These are phyloP conservation scores for Drosophila percnosoma DNA, from an alignment of 2,888 invertebrate genomes.

Conservation along the genomic window DNA sequence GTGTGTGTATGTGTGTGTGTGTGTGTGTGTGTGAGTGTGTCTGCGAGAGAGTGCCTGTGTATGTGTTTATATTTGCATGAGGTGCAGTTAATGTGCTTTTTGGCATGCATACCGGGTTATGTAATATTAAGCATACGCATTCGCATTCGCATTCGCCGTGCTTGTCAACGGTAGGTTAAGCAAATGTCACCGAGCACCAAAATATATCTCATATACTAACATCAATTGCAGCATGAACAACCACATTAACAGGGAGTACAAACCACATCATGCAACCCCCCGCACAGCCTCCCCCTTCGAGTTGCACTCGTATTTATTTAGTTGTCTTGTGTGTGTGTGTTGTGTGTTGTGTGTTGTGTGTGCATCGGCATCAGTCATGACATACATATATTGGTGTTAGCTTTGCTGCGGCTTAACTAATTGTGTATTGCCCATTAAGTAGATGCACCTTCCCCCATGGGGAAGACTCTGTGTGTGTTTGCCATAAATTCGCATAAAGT, in stretches of 20 bases:
- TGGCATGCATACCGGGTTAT: conserved; percentile 74
- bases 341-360: conserved; percentile 23
- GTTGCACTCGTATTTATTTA: conserved; percentile 41
- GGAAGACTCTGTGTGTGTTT: conserved; percentile 15
- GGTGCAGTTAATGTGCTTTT: conserved; percentile 70
- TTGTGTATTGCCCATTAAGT: conserved; percentile 55
- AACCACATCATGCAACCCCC: neutral
- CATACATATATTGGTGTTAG: conserved; percentile 67
- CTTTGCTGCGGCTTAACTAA: conserved; percentile 72
- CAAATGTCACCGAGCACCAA: conserved; percentile 64
- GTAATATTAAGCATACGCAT: conserved; percentile 75
- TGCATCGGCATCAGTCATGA: conserved; percentile 56
- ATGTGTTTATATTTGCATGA: conserved; percentile 25
- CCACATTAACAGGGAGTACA: conserved; percentile 43
- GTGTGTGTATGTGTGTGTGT: conserved; percentile 4
- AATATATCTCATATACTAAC: conserved; percentile 50
- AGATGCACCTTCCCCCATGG: neutral
- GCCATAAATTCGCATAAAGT: conserved; percentile 68
- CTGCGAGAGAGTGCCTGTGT: neutral
- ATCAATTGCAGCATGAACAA: conserved; percentile 33
- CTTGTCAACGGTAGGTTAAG: conserved; percentile 66
- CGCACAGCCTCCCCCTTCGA: neutral
- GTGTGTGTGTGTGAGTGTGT: neutral
- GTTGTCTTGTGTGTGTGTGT: conserved; percentile 34
- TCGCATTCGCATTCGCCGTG: conserved; percentile 59